Conservation (phyloP, 2,113 vertebrate species). For the Dipodomys merriami region DNA sequence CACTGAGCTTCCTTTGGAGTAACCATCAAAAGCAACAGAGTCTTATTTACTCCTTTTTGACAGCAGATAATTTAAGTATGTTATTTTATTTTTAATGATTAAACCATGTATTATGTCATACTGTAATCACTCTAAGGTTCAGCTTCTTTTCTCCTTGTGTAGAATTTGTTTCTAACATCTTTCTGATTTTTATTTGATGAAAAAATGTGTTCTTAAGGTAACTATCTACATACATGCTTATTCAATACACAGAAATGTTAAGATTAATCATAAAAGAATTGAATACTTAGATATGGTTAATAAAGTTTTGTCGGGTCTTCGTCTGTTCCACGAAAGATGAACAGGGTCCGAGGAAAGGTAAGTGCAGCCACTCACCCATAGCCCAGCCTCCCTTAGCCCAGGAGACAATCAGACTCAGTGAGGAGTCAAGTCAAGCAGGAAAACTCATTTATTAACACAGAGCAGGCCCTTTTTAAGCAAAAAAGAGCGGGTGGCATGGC, state of each 20-base stretch:
- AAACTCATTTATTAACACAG: too few relatives aligned
- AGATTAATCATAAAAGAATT: background rate
- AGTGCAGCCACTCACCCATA: too few relatives aligned
- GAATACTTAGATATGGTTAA: constrained; percentile 18
- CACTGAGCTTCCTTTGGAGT: background rate
- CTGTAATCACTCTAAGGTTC: background rate
- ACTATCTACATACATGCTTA: background rate
- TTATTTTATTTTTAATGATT: background rate
- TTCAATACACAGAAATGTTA: background rate
- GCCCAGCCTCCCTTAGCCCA: too few relatives aligned
- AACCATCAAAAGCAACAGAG: background rate
- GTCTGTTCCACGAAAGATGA: too few relatives aligned
- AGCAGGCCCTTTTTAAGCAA: too few relatives aligned
- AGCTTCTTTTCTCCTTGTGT: background rate
- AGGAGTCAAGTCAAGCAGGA: too few relatives aligned
- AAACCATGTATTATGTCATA: background rate
- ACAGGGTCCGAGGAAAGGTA: too few relatives aligned
- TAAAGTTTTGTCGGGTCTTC: background rate
- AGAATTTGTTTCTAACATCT: background rate
- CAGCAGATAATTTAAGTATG: background rate
- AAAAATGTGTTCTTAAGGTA: background rate
- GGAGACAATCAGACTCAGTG: too few relatives aligned
- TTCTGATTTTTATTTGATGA: background rate
- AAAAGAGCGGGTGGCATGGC: too few relatives aligned
- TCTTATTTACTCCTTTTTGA: background rate